Percentiles rank a stretch among this genome's conserved stretches.
Conservation (phyloP, 2,888 invertebrate genomes). For the Scelioninae gen. 1 region DNA sequence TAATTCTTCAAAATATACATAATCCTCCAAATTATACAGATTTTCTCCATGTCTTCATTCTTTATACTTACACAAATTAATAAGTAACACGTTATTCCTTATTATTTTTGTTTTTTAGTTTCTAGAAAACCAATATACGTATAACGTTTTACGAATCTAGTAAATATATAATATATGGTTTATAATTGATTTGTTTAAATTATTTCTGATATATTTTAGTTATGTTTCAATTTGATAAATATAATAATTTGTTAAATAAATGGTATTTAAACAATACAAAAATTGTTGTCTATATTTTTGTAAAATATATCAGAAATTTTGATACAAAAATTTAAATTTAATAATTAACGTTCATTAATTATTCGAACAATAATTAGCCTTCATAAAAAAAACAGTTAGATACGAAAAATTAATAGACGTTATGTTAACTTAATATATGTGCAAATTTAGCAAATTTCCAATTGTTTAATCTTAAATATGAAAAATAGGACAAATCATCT, state of each 20-base stretch:
- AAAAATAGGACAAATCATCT: too few species aligned
- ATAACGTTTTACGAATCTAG: constrained; percentile 54
- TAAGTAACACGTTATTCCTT: too few species aligned
- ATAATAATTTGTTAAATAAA: background rate
- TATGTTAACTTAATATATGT: constrained; percentile 11
- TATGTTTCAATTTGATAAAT: too few species aligned
- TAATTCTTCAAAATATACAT: background rate
- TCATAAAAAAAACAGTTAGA: background rate
- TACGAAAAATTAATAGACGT: constrained; percentile 29
- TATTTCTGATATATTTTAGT: constrained; percentile 32
- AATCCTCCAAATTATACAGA: background rate
- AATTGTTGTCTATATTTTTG: background rate
- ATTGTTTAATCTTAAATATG: too few species aligned
- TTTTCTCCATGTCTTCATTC: constrained; percentile 9
- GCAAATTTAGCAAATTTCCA: constrained; percentile 41
- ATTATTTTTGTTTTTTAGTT: background rate
- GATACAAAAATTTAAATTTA: constrained; percentile 2
- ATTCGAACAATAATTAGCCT: constrained; percentile 4
- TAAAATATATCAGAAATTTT: constrained; percentile 24
- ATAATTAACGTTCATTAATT: constrained; percentile 43
- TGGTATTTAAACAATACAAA: too few species aligned
- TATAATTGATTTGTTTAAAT: constrained; percentile 2
- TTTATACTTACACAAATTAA: background rate
- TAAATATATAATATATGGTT: constrained; percentile 43
- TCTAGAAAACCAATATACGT: background rate